phyloP scores from a whole-genome alignment of 2,797 vertebrate genomes.

The Acrossocheilus wenchowensis region DNA sequence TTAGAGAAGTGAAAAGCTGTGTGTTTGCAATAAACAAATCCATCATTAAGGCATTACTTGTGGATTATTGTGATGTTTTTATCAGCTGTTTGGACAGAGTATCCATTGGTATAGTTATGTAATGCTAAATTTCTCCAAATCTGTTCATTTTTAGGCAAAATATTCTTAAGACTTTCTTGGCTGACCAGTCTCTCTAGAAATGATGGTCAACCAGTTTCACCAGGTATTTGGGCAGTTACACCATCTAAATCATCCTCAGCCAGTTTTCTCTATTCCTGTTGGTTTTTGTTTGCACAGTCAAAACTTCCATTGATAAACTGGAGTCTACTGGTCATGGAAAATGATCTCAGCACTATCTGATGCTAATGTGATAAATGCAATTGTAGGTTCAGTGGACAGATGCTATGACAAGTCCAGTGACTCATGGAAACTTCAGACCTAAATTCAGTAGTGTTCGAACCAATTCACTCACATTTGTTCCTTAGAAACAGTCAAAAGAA shows the following conservation, averaged over 20 bases:
- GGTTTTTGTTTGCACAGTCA: not conserved
- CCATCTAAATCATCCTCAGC: not conserved
- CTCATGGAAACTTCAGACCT: constrained; percentile 30
- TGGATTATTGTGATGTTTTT: not conserved
- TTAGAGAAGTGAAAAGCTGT: not conserved
- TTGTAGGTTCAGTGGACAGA: constrained; percentile 26
- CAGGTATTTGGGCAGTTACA: not conserved
- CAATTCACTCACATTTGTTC: not conserved
- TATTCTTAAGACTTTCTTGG: not conserved
- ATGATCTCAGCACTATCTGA: not conserved
- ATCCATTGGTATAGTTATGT: not conserved
- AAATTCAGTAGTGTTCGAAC: not conserved
- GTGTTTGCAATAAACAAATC: not conserved
- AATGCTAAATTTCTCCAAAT: not conserved
- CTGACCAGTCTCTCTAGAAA: not conserved
- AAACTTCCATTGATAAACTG: not conserved
- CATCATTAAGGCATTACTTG: not conserved
- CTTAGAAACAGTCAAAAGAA: constrained; percentile 9
- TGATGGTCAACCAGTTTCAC: constrained; percentile 1
- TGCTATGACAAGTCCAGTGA: constrained; percentile 2
- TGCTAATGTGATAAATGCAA: not conserved
- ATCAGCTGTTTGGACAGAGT: not conserved
- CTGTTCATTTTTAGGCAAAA: not conserved
- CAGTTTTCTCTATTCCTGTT: constrained; percentile 19
- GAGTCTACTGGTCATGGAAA: constrained; percentile 16